These are phyloP conservation scores for Synanthedon tipuliformis DNA, from an alignment of 2,888 invertebrate genomes.

Conservation along the genomic window DNA sequence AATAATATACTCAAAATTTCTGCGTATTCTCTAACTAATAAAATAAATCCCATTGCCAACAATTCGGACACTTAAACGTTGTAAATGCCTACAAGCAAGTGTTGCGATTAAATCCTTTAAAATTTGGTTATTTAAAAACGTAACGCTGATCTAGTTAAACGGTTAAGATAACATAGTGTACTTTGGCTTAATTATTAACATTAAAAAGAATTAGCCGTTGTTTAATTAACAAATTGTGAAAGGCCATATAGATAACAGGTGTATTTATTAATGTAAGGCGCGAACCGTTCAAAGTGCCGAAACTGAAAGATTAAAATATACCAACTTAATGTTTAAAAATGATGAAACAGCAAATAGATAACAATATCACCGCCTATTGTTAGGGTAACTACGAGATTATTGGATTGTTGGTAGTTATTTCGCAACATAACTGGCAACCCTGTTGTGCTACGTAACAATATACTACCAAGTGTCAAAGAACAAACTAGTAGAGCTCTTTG, in stretches of 20 bases:
- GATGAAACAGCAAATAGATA: too few relatives aligned
- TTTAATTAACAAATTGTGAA: conserved; percentile 32
- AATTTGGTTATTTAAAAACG: too few relatives aligned
- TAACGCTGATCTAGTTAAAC: too few relatives aligned
- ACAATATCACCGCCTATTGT: too few relatives aligned
- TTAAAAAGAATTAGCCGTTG: conserved; percentile 32
- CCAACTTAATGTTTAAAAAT: too few relatives aligned
- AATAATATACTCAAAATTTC: background rate
- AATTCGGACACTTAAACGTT: too few relatives aligned
- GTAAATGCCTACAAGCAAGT: too few relatives aligned
- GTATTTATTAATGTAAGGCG: conserved; percentile 19
- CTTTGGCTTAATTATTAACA: conserved; percentile 23
- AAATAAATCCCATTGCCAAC: background rate
- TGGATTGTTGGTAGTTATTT: too few relatives aligned
- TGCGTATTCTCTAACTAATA: background rate
- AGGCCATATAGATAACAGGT: conserved; percentile 20
- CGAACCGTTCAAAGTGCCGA: background rate
- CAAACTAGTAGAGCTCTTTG: background rate
- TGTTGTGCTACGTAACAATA: background rate
- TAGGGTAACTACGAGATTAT: too few relatives aligned
- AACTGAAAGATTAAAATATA: background rate
- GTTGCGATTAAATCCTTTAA: too few relatives aligned
- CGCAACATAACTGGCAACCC: too few relatives aligned
- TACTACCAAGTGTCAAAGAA: background rate
- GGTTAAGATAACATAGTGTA: conserved; percentile 22